Percentiles rank a stretch among this genome's conserved stretches.
Evolutionary conservation across 2,888 invertebrate species (phyloP).

Genomic region (Drosophila birchii): DNA sequence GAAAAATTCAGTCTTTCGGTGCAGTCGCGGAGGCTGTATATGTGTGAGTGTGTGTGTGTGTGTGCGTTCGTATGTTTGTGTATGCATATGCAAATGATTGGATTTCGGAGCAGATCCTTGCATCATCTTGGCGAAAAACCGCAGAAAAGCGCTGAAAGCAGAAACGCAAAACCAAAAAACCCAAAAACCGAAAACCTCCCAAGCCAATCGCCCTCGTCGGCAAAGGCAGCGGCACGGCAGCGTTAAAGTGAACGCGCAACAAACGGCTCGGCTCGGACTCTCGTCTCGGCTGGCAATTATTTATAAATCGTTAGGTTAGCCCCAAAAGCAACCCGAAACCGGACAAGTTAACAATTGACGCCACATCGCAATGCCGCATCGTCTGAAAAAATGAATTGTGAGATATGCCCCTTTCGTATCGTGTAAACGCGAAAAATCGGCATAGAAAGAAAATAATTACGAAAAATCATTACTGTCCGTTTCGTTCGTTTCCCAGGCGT

Average conservation of each 20-base stretch:
- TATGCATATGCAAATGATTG: slow-evolving; percentile 70
- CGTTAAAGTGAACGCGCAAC: slow-evolving; percentile 40
- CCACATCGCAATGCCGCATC: slow-evolving; percentile 16
- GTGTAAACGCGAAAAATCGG: slow-evolving; percentile 78
- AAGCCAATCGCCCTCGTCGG: slow-evolving; percentile 76
- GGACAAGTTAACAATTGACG: slow-evolving; percentile 49
- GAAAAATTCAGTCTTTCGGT: slow-evolving; percentile 51
- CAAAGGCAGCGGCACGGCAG: slow-evolving; percentile 47
- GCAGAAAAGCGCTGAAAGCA: slow-evolving; percentile 50
- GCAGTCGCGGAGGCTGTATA: slow-evolving; percentile 41
- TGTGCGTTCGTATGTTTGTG: slow-evolving; percentile 28
- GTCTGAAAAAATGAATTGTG: slow-evolving; percentile 32
- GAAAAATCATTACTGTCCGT: slow-evolving; percentile 68
- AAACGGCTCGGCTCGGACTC: slow-evolving; percentile 27
- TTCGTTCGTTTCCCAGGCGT: slow-evolving; percentile 63
- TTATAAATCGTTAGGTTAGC: slow-evolving; percentile 42
- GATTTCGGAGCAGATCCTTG: slow-evolving; percentile 65
- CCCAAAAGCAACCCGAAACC: slow-evolving; percentile 20
- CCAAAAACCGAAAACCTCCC: slow-evolving; percentile 54
- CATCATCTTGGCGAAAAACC: slow-evolving; percentile 70
- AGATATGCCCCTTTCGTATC: slow-evolving; percentile 40
- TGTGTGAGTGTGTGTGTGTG: slow-evolving; percentile 34
- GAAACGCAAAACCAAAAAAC: slow-evolving; percentile 53
- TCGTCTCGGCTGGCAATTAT: slow-evolving; percentile 42
- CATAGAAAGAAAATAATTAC: slow-evolving; percentile 69